Evolutionary conservation across 2,888 invertebrate genomes (phyloP).

Genomic region (Drosophila gaucha): DNA sequence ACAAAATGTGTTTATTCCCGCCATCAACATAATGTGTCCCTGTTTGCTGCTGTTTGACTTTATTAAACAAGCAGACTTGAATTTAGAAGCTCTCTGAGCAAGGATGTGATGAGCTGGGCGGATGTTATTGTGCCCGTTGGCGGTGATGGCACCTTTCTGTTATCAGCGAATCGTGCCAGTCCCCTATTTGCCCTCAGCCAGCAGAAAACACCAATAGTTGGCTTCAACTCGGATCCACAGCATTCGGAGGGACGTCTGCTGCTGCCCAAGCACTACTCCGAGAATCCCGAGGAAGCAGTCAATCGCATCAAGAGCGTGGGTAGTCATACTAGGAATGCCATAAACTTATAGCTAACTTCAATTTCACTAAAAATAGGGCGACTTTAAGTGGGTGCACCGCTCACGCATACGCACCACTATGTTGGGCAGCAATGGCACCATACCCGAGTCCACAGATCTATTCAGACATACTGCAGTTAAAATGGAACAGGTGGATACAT

Average conservation of each 20-base stretch:
- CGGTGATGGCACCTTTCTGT: slow-evolving; percentile 98
- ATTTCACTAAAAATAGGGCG: slow-evolving; percentile 88
- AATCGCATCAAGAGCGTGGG: slow-evolving; percentile 90
- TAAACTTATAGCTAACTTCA: background rate
- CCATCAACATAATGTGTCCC: slow-evolving; percentile 69
- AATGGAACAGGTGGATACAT: slow-evolving; percentile 83
- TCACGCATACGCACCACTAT: slow-evolving; percentile 95
- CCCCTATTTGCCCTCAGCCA: slow-evolving; percentile 83
- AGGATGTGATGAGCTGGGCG: slow-evolving; percentile 93
- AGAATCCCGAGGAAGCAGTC: slow-evolving; percentile 91
- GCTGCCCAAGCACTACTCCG: slow-evolving; percentile 93
- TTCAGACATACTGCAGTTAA: slow-evolving; percentile 84
- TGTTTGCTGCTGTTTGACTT: slow-evolving; percentile 62
- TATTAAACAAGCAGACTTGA: slow-evolving; percentile 83
- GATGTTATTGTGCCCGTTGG: slow-evolving; percentile 95
- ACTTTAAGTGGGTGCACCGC: slow-evolving; percentile 94
- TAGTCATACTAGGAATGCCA: background rate
- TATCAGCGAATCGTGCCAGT: slow-evolving; percentile 90
- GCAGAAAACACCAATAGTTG: slow-evolving; percentile 94
- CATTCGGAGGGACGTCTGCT: slow-evolving; percentile 97
- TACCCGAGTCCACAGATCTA: slow-evolving; percentile 85
- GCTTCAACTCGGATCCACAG: slow-evolving; percentile 97
- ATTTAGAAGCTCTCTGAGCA: slow-evolving; percentile 85
- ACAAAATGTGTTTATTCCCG: slow-evolving; percentile 46
- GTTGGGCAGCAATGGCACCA: slow-evolving; percentile 87